Base-by-base conservation (phyloP, 2,888 invertebrate species). In the Clanis bilineata region DNA sequence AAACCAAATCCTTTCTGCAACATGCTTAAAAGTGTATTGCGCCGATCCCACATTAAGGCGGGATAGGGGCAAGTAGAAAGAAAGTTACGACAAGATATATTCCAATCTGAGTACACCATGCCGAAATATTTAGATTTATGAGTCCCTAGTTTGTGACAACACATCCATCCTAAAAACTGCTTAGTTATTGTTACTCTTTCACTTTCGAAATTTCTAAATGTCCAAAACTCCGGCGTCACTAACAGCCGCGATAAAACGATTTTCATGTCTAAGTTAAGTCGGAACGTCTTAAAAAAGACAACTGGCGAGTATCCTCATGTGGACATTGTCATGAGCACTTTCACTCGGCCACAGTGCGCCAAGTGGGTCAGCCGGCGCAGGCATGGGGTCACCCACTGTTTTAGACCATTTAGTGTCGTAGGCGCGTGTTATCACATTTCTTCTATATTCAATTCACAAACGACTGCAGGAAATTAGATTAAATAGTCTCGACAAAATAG, bases 351-450 rank as follows among this genome's bases (percentile, higher is more conserved):
- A 58, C 51, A 36, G 39, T 58, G 45, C 28, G 25, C 47, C 25
- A 58, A 58, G 47, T 58, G 47, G 58, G 58, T 58, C 58, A 51
- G 47, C 38, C 58, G 58, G n/a, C 43, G 43, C 21, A 44, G 44
- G 22, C 51, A 15, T 32, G 18, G 25, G 51, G 51, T 51, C 51
- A 51, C 18, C 51, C 51, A 25, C 51, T 28, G 28, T 32, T 51
- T 51, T 44, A 22, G 22, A 45, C 23, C 12, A 18, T 18, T 51
- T 51, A 51, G 28, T 51, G 25, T 15, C 9, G 28, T 28, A 47
- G 51, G 9, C 32, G 28, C 28, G 12, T 51, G 41, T 18, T 41
- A 41, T 41, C 41, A n/a, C 41, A 6, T 41, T 18, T 41, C 15
- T 41, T 21, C 18, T 18, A 41, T 41, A 18, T 41, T 41, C 7